phyloP scores from a whole-genome alignment of 2,888 invertebrate species.

The Xestobium rufovillosum region DNA sequence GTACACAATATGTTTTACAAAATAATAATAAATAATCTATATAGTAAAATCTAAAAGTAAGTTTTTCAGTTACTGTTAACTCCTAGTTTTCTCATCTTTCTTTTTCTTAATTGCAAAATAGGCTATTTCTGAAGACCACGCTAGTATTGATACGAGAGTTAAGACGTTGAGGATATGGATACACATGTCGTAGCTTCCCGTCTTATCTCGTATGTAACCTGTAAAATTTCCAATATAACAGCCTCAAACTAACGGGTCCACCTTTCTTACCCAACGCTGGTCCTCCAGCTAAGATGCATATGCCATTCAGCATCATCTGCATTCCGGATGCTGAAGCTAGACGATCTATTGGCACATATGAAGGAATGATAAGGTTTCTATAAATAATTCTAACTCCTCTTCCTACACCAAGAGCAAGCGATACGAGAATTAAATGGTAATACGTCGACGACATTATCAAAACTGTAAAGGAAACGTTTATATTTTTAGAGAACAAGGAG shows the following conservation, averaged over 20 bases:
- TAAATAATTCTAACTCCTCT: conserved; percentile 65
- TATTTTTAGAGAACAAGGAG: too few species aligned
- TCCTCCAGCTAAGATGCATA: conserved; percentile 53
- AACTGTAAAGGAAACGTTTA: too few species aligned
- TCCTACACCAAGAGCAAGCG: conserved; percentile 54
- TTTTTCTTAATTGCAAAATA: too few species aligned
- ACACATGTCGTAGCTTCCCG: conserved; percentile 53
- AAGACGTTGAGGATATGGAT: conserved; percentile 55
- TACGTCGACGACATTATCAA: too few species aligned
- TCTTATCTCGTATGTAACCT: conserved; percentile 55
- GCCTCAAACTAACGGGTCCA: too few species aligned
- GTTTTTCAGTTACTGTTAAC: too few species aligned
- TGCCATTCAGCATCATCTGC: conserved; percentile 62
- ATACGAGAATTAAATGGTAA: too few species aligned
- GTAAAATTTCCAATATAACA: too few species aligned
- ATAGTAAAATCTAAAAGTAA: too few species aligned
- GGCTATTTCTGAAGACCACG: conserved; percentile 52
- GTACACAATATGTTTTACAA: too few species aligned
- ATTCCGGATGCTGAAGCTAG: conserved; percentile 61
- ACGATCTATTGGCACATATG: conserved; percentile 58
- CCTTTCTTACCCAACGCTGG: conserved; percentile 55
- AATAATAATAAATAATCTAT: too few species aligned
- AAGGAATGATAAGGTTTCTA: conserved; percentile 60
- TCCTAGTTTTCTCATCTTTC: too few species aligned
- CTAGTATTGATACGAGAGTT: conserved; percentile 50